Base-by-base conservation (phyloP, 53 echinoderm and acorn worm species). In the Apostichopus leukothele region DNA sequence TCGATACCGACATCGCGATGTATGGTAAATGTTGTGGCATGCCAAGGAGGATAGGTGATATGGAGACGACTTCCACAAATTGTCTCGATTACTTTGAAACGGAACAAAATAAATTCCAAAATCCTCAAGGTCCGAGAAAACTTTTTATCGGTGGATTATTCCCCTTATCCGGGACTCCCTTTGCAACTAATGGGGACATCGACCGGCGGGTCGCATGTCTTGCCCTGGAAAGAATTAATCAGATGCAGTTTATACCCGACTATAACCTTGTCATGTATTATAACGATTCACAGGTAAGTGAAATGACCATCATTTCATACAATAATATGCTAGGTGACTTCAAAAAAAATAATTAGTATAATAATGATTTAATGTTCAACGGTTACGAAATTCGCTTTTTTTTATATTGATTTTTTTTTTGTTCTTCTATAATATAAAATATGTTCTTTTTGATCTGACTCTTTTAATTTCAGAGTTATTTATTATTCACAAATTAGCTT, bases 251-350 rank as follows among this genome's bases (percentile, higher is more conserved):
- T 76, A 88, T 96, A 11, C 88, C 91, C 7, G 95, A 92, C 7
- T 90, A 96, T 90, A 91, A 90, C 13, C 79, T 96, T 74, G 86
- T 95, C 18, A 95, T 96, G 95, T 96, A 96, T 90, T 95, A 88
- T 91, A 96, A 96, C 76, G 96, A 96, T 57, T 95, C 95, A 6
- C 96, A 95, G 95, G 96, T 96, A 92, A 88, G 89, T 55, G 52
- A 92, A 88, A 88, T 55, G 73, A 12, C 23, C 61, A 83, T 51
- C 1, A 51, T 51, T 27, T 2, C 0, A 51, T 11, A 7, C 51
- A 53, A 26, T 51, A 23, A 53, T 78, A 51, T 51, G 78, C 78
- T 16, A 78, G 21, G 4, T 51, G 27, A 27, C 27, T 27, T 27
- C 27, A 1, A 39, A 39, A 25, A 39, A 39, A 39, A 39, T 39